Percentiles rank a stretch among this genome's conserved stretches.
Evolutionary conservation across 2,797 vertebrate genomes (phyloP).

Genomic region (Darevskia mixta): DNA sequence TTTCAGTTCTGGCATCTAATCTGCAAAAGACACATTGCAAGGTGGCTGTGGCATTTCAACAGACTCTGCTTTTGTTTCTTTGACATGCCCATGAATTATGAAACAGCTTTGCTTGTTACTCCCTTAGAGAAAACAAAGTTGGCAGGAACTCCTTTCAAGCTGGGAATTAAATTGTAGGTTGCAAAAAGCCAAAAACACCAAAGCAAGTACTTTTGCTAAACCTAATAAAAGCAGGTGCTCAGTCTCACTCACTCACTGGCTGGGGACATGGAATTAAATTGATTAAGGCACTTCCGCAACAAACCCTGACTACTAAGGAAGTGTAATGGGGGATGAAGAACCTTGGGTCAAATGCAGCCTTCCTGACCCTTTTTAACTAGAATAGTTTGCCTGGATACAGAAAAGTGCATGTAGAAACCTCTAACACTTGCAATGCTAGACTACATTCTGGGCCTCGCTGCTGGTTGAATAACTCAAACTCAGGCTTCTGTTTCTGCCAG

Average conservation of each 20-base stretch:
- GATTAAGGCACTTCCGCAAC: background rate
- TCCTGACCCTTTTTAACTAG: no score
- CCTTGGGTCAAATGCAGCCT: no score
- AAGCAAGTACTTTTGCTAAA: background rate
- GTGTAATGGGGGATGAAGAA: background rate
- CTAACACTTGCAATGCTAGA: no score
- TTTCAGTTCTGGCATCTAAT: background rate
- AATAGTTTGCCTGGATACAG: no score
- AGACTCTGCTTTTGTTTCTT: background rate
- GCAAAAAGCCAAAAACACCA: background rate
- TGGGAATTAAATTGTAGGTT: background rate
- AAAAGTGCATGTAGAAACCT: no score
- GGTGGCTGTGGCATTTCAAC: background rate
- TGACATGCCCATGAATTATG: constrained; percentile 1
- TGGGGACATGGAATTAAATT: background rate
- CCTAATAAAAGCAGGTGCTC: background rate
- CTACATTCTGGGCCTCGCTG: no score
- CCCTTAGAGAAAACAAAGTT: background rate
- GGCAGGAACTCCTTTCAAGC: background rate
- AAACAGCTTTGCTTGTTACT: background rate
- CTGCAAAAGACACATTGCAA: background rate
- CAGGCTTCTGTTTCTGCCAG: no score
- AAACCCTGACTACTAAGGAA: background rate
- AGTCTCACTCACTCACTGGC: background rate
- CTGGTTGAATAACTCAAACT: no score